These are phyloP conservation scores for Lithodes maja DNA, from an alignment of 2,888 invertebrate genomes.

Conservation along the genomic window DNA sequence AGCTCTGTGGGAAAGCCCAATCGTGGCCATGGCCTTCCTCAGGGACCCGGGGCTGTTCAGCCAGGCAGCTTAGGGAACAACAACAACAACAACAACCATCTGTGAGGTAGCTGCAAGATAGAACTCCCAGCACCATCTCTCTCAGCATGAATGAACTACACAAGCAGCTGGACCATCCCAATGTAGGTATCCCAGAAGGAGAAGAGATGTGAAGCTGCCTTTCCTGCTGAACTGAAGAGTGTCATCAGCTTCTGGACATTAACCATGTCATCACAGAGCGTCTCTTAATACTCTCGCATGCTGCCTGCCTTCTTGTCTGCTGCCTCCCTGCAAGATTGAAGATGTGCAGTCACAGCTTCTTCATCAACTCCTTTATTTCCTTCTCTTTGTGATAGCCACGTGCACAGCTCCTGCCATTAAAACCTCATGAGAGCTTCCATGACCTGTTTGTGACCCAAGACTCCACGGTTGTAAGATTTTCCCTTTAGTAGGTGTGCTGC, in stretches of 20 bases:
- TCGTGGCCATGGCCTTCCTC: too few relatives aligned
- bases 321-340: neutral
- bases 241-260: neutral
- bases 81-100: too few relatives aligned
- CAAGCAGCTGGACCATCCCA: neutral
- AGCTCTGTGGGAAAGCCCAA: too few relatives aligned
- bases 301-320: too few relatives aligned
- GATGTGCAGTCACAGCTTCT: too few relatives aligned
- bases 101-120: too few relatives aligned
- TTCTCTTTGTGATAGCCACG: too few relatives aligned
- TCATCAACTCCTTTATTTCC: too few relatives aligned
- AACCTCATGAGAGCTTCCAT: neutral
- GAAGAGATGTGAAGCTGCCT: neutral
- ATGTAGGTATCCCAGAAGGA: neutral
- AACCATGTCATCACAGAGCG: neutral
- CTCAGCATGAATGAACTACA: neutral
- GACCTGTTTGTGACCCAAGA: neutral
- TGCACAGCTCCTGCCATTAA: neutral
- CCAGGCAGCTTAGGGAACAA: too few relatives aligned
- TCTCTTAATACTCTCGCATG: too few relatives aligned
- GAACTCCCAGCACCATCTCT: neutral
- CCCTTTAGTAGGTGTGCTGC: neutral
- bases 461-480: constrained; percentile 6
- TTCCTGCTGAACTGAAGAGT: neutral
- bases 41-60: too few relatives aligned